These are phyloP conservation scores for Eptatretus atami DNA, from an alignment of 2,797 vertebrate species.

Conservation along the genomic window DNA sequence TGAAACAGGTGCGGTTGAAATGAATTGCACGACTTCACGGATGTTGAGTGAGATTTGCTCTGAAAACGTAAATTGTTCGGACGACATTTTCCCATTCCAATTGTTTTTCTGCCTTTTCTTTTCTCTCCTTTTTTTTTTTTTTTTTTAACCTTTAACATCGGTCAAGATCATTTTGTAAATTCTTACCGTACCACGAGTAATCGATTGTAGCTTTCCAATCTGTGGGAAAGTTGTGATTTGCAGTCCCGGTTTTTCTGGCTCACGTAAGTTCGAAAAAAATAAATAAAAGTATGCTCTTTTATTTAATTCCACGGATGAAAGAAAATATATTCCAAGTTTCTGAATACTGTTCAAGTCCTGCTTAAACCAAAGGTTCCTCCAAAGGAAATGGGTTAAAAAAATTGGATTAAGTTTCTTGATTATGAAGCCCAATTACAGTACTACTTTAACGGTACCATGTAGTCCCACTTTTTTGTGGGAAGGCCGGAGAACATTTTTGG, in stretches of 20 bases:
- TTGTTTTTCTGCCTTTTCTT: too few species aligned
- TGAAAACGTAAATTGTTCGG: too few species aligned
- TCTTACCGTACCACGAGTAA: too few species aligned
- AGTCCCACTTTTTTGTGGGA: conserved; percentile 11
- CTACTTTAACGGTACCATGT: conserved; percentile 11
- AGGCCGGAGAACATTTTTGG: conserved; percentile 6
- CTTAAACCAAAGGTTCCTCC: conserved; percentile 7
- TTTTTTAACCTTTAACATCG: too few species aligned
- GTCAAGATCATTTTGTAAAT: too few species aligned
- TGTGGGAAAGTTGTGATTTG: conserved; percentile 23
- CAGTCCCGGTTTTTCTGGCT: conserved; percentile 15
- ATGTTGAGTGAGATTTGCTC: too few species aligned
- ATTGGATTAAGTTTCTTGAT: conserved; percentile 8
- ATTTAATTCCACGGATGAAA: conserved; percentile 10
- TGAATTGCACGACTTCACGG: too few species aligned
- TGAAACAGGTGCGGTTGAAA: too few species aligned
- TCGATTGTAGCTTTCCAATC: conserved; percentile 24
- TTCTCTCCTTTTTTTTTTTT: too few species aligned
- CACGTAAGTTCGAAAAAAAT: conserved; percentile 13
- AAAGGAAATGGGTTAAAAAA: conserved; percentile 8
- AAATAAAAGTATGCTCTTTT: conserved; percentile 10
- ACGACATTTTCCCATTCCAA: too few species aligned
- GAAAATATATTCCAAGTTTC: conserved; percentile 10
- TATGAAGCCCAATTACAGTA: conserved; percentile 7
- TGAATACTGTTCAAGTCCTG: conserved; percentile 9